These are phyloP conservation scores for Enteromius viviparus DNA, from an alignment of 2,797 vertebrate species.

Conservation along the genomic window DNA sequence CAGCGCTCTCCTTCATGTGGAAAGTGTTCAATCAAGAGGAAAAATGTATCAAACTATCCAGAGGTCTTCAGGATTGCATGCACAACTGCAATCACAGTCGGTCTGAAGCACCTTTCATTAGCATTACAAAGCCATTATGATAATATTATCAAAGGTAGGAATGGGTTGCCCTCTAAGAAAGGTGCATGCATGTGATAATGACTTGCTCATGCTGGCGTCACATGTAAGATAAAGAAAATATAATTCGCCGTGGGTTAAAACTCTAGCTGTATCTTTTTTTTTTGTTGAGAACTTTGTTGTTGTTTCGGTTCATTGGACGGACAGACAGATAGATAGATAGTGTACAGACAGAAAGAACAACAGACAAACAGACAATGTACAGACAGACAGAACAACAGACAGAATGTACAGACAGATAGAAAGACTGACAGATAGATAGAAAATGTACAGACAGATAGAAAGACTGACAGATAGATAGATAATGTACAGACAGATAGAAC, in stretches of 20 bases:
- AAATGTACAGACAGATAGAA: no score
- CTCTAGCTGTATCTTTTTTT: background rate
- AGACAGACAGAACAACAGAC: no score
- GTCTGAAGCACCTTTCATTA: conserved; percentile 71
- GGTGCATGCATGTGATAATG: conserved; percentile 23
- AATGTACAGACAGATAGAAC: background rate
- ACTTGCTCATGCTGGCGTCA: conserved; percentile 13
- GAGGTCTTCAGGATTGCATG: conserved; percentile 28
- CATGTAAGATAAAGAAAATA: conserved; percentile 43
- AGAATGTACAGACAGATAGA: no score
- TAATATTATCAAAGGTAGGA: conserved; percentile 73
- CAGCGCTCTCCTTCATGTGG: conserved; percentile 26
- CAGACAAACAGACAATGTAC: no score
- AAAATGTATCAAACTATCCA: conserved; percentile 37
- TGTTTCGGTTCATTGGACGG: background rate
- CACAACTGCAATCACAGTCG: conserved; percentile 54
- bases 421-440: background rate
- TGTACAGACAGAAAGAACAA: no score
- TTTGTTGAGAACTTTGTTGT: background rate
- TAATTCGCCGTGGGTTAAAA: background rate
- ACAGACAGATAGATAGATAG: background rate
- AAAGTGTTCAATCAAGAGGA: conserved; percentile 46
- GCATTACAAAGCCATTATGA: conserved; percentile 78
- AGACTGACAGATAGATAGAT: no score
- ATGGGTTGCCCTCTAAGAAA: conserved; percentile 61